Conservation (phyloP, 2,113 vertebrate genomes). For the Gobius niger region DNA sequence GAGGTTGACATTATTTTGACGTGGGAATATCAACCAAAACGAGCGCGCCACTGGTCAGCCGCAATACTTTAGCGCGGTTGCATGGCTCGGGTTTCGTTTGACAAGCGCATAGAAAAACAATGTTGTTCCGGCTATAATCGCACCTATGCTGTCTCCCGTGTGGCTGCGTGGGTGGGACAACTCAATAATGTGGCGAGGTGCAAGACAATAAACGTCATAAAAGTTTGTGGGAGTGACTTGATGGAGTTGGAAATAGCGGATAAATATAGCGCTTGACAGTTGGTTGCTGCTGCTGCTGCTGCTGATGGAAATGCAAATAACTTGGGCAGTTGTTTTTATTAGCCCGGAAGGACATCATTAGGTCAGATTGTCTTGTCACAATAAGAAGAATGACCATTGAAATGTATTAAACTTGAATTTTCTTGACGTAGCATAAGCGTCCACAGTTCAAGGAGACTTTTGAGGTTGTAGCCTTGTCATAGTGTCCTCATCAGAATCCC, state of each 20-base stretch:
- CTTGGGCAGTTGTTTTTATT: no score
- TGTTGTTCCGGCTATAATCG: not conserved
- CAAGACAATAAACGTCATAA: slow-evolving; percentile 1
- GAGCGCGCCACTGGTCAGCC: not conserved
- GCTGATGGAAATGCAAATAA: not conserved
- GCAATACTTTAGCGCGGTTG: not conserved
- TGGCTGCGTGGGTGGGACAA: not conserved
- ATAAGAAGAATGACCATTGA: no score
- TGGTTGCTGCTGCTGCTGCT: not conserved
- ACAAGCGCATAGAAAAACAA: not conserved
- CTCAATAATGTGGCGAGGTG: slow-evolving; percentile 2
- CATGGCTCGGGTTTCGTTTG: not conserved
- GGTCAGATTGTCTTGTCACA: no score
- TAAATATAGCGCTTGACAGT: slow-evolving; percentile 6
- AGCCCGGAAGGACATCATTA: no score
- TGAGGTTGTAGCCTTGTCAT: no score
- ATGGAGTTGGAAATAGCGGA: not conserved
- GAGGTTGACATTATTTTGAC: not conserved
- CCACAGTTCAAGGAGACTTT: no score
- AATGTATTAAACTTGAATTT: no score
- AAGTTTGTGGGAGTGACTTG: slow-evolving; percentile 1
- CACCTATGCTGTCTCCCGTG: slow-evolving; percentile 1
- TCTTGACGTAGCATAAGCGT: no score
- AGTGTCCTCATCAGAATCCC: no score
- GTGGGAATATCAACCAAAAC: not conserved